Base-by-base conservation (phyloP, 1,140 invertebrate genomes). In the Hesperophylax magnus region DNA sequence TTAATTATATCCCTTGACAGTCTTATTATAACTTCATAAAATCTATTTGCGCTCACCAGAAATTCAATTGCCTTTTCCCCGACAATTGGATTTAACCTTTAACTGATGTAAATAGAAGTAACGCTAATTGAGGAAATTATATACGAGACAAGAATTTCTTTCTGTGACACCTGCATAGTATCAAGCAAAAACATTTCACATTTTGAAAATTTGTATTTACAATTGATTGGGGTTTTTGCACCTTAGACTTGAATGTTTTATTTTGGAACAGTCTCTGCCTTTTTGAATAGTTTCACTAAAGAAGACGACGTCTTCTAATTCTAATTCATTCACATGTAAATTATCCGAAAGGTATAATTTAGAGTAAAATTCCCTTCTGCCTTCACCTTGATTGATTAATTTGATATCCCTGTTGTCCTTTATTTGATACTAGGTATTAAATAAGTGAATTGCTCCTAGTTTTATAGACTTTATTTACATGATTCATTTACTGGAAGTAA, bases 221-320 rank as follows among this genome's bases (percentile, higher is more conserved):
- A 82, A 81, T 80, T 84, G 83, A 82, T 80, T 84, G 83, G 81
- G 81, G 78, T 84, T 82, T 81, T 84, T 84, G 83, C 83, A 84
- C 83, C 78, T 84, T 84, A 84, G 82, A 81, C 65, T 79, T 84
- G 82, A 81, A 84, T 84, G 82, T 84, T 79, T 81, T 83, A 27
- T 81, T 75, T 75, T 83, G 3, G 54, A 72, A 54, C 63, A 54
- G 69, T 72, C 69, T 72, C 47, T 31, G 58, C 63, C 24, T 22
- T 67, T 67, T 31, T 67, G 17, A 47, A 27, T 61, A 47, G 34
- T 69, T 69, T 52, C 24, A 52, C 31, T 31, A 31, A 39, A 67
- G 60, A 61, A 5, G n/a, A 61, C 11, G 3, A 4, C 60, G 39
- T 34, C 65, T 69, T 69, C n/a, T 47, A 34, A 69, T 69, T 69